Conservation (phyloP, 1,140 invertebrate species). For the Dermatophagoides farinae region DNA sequence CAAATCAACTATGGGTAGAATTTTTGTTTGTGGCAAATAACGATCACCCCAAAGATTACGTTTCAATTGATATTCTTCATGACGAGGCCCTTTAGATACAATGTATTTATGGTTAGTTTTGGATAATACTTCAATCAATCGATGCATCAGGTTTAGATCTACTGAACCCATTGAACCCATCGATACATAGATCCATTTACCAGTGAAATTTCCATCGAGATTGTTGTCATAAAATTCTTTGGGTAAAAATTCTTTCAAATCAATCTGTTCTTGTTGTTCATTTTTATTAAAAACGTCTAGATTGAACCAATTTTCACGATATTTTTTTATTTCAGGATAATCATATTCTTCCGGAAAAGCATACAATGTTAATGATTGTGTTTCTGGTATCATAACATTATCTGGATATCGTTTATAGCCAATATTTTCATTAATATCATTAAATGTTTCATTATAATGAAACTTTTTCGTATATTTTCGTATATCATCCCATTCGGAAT, state of each 20-base stretch:
- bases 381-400: background rate
- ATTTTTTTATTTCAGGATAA: background rate
- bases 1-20: no score
- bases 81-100: slow-evolving; percentile 3
- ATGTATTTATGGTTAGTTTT: slow-evolving; percentile 1
- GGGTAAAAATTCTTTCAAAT: background rate
- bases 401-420: background rate
- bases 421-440: background rate
- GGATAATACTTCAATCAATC: slow-evolving; percentile 1
- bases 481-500: no score
- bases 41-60: no score
- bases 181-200: slow-evolving; percentile 11
- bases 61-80: no score
- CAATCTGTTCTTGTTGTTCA: background rate
- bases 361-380: background rate
- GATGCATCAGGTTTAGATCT: slow-evolving; percentile 12
- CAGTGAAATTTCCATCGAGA: background rate
- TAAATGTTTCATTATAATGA: background rate
- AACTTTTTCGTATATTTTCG: no score
- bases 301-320: background rate
- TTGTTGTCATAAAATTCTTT: background rate
- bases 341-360: background rate
- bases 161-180: slow-evolving; percentile 17
- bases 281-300: background rate
- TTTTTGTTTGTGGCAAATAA: no score